Evolutionary conservation across 2,888 invertebrate species (phyloP), one percentile per base, ranked within the genome.

Genomic region (Pheosia tremula): DNA sequence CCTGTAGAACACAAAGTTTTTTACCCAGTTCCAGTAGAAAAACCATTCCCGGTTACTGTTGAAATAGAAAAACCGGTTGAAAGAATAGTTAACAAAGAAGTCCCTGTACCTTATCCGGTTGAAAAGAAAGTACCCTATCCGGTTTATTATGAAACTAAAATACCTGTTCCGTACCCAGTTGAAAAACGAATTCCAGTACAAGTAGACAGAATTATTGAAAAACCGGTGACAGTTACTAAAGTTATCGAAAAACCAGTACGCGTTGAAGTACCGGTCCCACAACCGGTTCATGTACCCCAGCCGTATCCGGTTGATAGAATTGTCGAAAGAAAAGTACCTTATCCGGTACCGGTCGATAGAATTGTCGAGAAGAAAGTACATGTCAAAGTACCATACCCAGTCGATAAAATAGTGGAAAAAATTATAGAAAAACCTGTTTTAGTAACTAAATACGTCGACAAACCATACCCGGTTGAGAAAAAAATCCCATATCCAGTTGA

Each of bases 371-470:
- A 94, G 72, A 93, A 80, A 80, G 86, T 91, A 0, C 88, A 82
- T 0, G 82, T 89, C 0, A 83, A 88, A 70, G 86, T 94, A 0
- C 94, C 94, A 0, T 91, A 93, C 59, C 91, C 93, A 0, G 94
- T 94, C 0, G 91, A 94, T 66, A 95, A 86, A 66, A 73, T 89
- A 3, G 88, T 93, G 0, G 93, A 92, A 58, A 93, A 88, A 74
- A 86, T 96, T 45, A 94, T 96, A 0, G 95, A 96, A 73, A 95
- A 95, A 70, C 94, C 95, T 1, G 91, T 95, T 0, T 85, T 91
- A 0, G 87, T 94, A 0, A 91, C 89, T 0, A 89, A 90, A 68
- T 91, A 90, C 57, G 71, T 91, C 0, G 88, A 91, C 54, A 90
- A 88, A 74, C 94, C 95, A 0, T 94, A 92, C 62, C 89, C 93